Base-by-base conservation (phyloP, 1,140 invertebrate genomes). In the Micrasema longulum region DNA sequence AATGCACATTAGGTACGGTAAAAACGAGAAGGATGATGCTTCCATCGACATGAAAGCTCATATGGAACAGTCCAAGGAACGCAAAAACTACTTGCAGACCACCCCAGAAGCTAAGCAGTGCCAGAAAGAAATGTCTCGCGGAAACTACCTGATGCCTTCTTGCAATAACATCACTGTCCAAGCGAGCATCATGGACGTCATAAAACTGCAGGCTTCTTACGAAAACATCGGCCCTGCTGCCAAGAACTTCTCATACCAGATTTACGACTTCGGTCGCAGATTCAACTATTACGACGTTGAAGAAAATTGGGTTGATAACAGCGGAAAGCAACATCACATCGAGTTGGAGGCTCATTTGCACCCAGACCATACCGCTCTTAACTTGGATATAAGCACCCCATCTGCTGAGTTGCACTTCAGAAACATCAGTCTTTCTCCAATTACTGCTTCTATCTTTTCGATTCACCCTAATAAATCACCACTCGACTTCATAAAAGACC, bases 101-200 rank as follows among this genome's bases (percentile, higher is more conserved):
- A 75, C 78, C 5, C 77, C 79, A 0, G 12, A 79, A 14, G 80
- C 79, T 18, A 78, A 86, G 41, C 63, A 83, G 69, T 91, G 89
- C 75, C 23, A 79, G 38, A 47, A 81, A 41, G 79, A 91, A 76
- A 86, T 87, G 75, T 77, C 83, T 43, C 63, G 84, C 66, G 84
- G 84, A 12, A 87, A 89, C 75, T 80, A 86, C 63, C 83, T 87
- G 68, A 80, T 87, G 23, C 77, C 78, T 1, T 79, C 82, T 70
- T 91, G 90, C 76, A 83, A 86, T 45, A 84, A 87, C 38, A 80
- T 85, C 55, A 87, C 85, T 10, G 71, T 82, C 6, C 74, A 78
- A 20, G 84, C 87, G 1, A 83, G 85, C 23, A 77, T 83, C 23
- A 79, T 87, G 3, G 85, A 91, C 74, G 74, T 79, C 55, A 75